Conservation (phyloP, 1,140 invertebrate genomes). For the Micrasema minimum region DNA sequence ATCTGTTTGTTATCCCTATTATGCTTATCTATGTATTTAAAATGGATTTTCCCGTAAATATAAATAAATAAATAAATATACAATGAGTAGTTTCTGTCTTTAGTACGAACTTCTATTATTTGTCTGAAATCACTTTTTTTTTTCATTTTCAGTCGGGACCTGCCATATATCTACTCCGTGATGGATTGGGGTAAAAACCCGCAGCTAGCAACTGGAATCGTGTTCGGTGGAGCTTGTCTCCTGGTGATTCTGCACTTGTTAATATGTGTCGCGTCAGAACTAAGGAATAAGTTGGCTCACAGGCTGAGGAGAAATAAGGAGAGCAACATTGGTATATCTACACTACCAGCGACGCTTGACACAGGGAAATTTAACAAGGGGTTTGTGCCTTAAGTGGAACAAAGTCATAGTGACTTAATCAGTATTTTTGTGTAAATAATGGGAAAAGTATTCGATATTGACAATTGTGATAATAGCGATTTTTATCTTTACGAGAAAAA, state of each 20-base stretch:
- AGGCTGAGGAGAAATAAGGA: conserved; percentile 14
- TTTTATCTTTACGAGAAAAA: too few species aligned
- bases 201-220: conserved; percentile 52
- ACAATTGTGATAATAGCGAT: too few species aligned
- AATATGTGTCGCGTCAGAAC: conserved; percentile 55
- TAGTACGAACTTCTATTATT: too few species aligned
- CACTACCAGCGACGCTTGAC: conserved; percentile 2
- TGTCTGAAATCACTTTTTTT: not conserved
- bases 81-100: too few species aligned
- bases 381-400: conserved; percentile 22
- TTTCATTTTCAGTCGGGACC: conserved; percentile 58
- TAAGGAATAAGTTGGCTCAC: conserved; percentile 53
- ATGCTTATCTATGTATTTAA: too few species aligned
- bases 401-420: too few species aligned
- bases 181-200: conserved; percentile 59
- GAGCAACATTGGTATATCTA: conserved; percentile 9
- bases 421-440: too few species aligned
- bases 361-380: conserved; percentile 44
- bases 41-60: too few species aligned
- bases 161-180: conserved; percentile 60
- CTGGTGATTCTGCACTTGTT: conserved; percentile 56
- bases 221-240: conserved; percentile 56
- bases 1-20: too few species aligned
- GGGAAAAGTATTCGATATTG: too few species aligned
- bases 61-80: too few species aligned